Base-by-base conservation (phyloP, 2,797 vertebrate genomes). In the Fistularia tabacaria region DNA sequence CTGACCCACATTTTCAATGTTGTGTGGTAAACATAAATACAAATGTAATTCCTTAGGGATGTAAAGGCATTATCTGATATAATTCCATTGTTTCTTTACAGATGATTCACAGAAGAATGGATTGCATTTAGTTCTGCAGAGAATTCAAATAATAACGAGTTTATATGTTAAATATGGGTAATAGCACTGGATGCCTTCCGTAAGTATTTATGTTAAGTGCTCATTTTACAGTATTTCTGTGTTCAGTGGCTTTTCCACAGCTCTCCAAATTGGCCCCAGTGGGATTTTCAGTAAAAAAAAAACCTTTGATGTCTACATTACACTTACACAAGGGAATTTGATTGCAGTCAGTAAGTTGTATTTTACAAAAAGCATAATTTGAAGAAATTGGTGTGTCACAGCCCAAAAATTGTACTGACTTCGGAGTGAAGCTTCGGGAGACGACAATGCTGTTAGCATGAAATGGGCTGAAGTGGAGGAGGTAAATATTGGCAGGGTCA, bases 181-280 rank as follows among this genome's bases (percentile, higher is more conserved):
- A 71, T 47, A 7, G 14, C 57, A 51, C 49, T 56, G 48, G 46
- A 44, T 45, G 48, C 15, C 45, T 66, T 70, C 64, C 67, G 77
- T 12, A 62, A 57, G 74, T 71, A 81, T 85, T 69, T 79, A 54
- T 72, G 74, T 77, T 72, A 76, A 77, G 54, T 64, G 63, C 62
- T 84, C 57, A 74, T 74, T 83, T 77, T 63, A 85, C 54, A 77
- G 74, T 84, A 76, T 62, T 60, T 74, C 82, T 72, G 66, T 81
- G 82, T 76, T 46, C 57, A 69, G 60, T 69, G 73, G 80, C 71
- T 84, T 76, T 82, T 79, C 66, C 77, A 74, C 72, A 79, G 25
- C 62, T 69, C 64, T 60, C 46, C 53, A 89, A 90, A 89, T 89
- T 88, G 78, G 86, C 62, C 71, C 85, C 83, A 7, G 50, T 82